phyloP scores from a whole-genome alignment of 1,140 invertebrate species.

The Delia radicum region DNA sequence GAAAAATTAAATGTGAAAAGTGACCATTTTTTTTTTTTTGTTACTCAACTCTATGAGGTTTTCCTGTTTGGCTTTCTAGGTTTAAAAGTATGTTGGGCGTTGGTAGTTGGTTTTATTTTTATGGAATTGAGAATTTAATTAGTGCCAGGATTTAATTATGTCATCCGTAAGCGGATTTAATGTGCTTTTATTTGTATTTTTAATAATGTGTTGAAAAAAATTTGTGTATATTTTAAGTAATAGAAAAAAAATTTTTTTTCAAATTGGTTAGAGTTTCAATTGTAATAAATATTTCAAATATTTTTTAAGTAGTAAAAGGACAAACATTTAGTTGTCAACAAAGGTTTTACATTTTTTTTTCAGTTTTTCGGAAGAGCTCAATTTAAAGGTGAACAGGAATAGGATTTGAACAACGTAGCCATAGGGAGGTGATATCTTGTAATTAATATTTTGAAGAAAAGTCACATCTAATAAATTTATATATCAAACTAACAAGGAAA shows the following conservation, averaged over 20 bases:
- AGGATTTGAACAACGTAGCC: too few relatives aligned
- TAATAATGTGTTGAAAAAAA: constrained; percentile 21
- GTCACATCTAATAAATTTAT: too few relatives aligned
- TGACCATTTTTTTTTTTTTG: not conserved
- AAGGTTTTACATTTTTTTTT: too few relatives aligned
- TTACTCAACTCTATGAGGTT: not conserved
- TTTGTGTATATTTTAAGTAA: not conserved
- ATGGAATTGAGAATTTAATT: constrained; percentile 43
- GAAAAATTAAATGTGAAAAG: constrained; percentile 41
- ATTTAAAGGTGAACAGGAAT: too few relatives aligned
- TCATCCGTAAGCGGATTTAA: constrained; percentile 36
- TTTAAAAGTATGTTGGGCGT: not conserved
- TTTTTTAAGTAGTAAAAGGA: too few relatives aligned
- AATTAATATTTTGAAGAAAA: too few relatives aligned
- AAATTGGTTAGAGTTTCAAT: not conserved
- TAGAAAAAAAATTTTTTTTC: not conserved
- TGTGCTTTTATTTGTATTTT: constrained; percentile 18
- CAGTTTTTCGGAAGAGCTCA: too few relatives aligned
- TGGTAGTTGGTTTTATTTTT: constrained; percentile 10
- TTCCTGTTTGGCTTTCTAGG: not conserved
- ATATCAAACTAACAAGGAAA: too few relatives aligned
- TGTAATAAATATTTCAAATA: not conserved
- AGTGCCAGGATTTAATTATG: constrained; percentile 56
- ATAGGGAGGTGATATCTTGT: too few relatives aligned
- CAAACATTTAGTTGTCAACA: too few relatives aligned